Conservation (phyloP, 2,797 vertebrate genomes). For the Merluccius polli region DNA sequence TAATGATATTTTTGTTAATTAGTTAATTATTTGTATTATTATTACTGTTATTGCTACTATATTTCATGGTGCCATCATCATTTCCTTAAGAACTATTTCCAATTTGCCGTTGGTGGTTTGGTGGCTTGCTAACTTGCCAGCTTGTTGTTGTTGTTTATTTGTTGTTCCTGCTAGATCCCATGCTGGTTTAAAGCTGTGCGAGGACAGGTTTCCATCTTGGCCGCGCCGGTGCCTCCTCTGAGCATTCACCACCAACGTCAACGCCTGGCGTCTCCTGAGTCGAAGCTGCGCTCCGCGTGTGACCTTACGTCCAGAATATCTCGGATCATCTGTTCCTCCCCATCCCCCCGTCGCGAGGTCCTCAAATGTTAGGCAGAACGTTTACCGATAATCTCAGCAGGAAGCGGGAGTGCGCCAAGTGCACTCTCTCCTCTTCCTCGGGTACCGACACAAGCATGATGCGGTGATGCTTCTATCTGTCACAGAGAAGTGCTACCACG, state of each 20-base stretch:
- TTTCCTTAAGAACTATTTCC: no score
- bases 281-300: slow-evolving; percentile 38
- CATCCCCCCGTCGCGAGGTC: slow-evolving; percentile 45
- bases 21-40: neutral
- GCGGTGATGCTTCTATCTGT: slow-evolving; percentile 24
- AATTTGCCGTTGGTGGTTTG: neutral
- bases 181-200: slow-evolving; percentile 29
- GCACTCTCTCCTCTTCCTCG: slow-evolving; percentile 33
- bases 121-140: neutral
- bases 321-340: slow-evolving; percentile 52
- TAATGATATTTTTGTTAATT: no score
- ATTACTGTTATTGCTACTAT: neutral
- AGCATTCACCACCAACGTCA: slow-evolving; percentile 36
- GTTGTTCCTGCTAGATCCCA: slow-evolving; percentile 13
- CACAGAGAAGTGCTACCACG: neutral
- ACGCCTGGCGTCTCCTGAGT: slow-evolving; percentile 36
- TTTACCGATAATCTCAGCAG: slow-evolving; percentile 48
- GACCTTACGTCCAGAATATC: slow-evolving; percentile 57
- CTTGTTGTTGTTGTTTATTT: neutral
- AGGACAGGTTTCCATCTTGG: slow-evolving; percentile 32
- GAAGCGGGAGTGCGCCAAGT: slow-evolving; percentile 13
- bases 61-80: neutral
- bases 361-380: slow-evolving; percentile 57
- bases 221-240: slow-evolving; percentile 23
- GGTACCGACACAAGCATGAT: slow-evolving; percentile 39